Evolutionary conservation across 2,113 vertebrate species (phyloP).

Genomic region (Epinephelus lanceolatus): DNA sequence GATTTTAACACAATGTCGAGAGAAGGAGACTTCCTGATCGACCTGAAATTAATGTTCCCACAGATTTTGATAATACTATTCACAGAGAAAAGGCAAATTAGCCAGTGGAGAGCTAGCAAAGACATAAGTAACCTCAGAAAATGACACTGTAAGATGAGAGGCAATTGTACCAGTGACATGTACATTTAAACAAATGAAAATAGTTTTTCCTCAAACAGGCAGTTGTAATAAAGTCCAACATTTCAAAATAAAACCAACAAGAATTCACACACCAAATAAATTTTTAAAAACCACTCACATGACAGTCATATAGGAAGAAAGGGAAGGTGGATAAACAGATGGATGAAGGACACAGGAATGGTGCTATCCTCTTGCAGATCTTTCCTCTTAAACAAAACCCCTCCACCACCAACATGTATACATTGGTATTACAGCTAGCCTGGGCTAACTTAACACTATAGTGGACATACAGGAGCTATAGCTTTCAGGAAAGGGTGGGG

Average conservation of each 20-base stretch:
- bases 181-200: no score
- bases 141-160: neutral
- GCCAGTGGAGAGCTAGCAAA: neutral
- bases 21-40: no score
- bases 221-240: neutral
- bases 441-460: neutral
- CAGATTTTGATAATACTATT: neutral
- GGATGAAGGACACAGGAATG: neutral
- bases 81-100: neutral
- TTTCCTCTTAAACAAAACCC: constrained; percentile 17
- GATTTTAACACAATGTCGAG: neutral
- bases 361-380: neutral
- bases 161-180: neutral
- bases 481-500: constrained; percentile 15
- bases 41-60: neutral
- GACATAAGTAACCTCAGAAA: neutral
- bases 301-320: constrained; percentile 75
- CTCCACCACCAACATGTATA: neutral
- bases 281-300: constrained; percentile 71
- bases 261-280: neutral
- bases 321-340: neutral
- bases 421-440: neutral
- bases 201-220: neutral
- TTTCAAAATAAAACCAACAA: neutral
- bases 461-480: neutral